Percentiles rank a stretch among this genome's conserved stretches.
Evolutionary conservation across 1,140 invertebrate genomes (phyloP).

Genomic region (Rhizoglyphus robini): DNA sequence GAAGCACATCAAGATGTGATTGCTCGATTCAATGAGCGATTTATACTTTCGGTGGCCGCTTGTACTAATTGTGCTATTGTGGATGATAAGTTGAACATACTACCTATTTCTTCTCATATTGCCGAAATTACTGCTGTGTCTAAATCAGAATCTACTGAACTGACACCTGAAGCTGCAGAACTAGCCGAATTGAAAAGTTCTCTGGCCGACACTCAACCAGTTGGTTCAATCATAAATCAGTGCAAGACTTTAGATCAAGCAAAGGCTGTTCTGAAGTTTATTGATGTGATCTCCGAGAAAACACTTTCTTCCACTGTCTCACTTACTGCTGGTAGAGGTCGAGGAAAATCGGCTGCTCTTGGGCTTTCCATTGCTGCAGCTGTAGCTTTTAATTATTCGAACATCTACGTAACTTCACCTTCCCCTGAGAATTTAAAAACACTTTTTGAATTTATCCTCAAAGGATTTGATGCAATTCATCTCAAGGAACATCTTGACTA

Average conservation of each 20-base stretch:
- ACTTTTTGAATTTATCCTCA: constrained; percentile 92
- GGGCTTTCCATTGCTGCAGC: constrained; percentile 68
- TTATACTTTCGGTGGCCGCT: constrained; percentile 75
- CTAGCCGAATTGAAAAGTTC: constrained; percentile 56
- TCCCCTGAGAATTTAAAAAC: constrained; percentile 97
- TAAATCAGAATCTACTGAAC: constrained; percentile 30
- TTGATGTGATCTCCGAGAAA: constrained; percentile 90
- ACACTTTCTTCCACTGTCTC: constrained; percentile 74
- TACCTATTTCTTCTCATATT: constrained; percentile 81
- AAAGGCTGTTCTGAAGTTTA: constrained; percentile 79
- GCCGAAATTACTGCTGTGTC: constrained; percentile 54
- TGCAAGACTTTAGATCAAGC: constrained; percentile 83
- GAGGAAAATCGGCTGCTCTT: constrained; percentile 96
- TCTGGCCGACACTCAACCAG: constrained; percentile 72
- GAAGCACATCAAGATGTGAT: constrained; percentile 85
- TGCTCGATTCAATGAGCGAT: constrained; percentile 89
- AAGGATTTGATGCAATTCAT: constrained; percentile 83
- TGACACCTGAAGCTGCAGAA: constrained; percentile 37
- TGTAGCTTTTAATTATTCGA: constrained; percentile 72
- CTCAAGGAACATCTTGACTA: constrained; percentile 85
- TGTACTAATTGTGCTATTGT: constrained; percentile 71
- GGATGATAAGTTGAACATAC: constrained; percentile 78
- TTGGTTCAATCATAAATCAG: constrained; percentile 71
- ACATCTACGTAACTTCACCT: constrained; percentile 95
- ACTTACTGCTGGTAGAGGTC: constrained; percentile 84